Percentiles rank a stretch among this genome's conserved stretches.
Evolutionary conservation across 2,888 invertebrate genomes (phyloP).

Genomic region (Dioctria linearis): DNA sequence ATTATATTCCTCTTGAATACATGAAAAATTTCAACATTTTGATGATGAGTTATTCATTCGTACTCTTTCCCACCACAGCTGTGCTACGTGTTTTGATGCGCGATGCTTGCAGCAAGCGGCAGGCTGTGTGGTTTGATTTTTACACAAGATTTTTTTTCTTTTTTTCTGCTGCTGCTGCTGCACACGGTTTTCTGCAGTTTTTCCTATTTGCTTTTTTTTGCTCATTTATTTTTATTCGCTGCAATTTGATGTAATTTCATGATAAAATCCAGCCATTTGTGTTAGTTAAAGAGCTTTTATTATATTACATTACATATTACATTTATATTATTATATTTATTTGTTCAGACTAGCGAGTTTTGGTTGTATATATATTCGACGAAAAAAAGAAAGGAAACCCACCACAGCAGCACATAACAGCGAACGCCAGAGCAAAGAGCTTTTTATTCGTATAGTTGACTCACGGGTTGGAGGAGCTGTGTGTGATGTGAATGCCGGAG

Average conservation of each 20-base stretch:
- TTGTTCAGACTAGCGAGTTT: background rate
- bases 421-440: background rate
- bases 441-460: slow-evolving; percentile 19
- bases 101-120: background rate
- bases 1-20: slow-evolving; percentile 10
- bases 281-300: slow-evolving; percentile 30
- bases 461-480: slow-evolving; percentile 1
- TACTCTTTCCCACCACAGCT: slow-evolving; percentile 5
- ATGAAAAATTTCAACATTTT: slow-evolving; percentile 32
- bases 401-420: background rate
- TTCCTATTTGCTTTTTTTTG: background rate
- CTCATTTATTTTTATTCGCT: background rate
- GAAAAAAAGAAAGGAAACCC: slow-evolving; percentile 2
- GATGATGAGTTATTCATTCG: slow-evolving; percentile 2
- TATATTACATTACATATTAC: no score
- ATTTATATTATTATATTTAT: no score
- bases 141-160: slow-evolving; percentile 1
- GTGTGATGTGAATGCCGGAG: background rate
- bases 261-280: slow-evolving; percentile 35
- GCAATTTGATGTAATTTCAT: slow-evolving; percentile 19
- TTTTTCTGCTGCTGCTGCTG: background rate
- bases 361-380: background rate
- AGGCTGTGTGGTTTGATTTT: background rate
- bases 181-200: background rate
- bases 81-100: background rate